phyloP scores from a whole-genome alignment of 2,113 vertebrate genomes.

The Anoplopoma fimbria region DNA sequence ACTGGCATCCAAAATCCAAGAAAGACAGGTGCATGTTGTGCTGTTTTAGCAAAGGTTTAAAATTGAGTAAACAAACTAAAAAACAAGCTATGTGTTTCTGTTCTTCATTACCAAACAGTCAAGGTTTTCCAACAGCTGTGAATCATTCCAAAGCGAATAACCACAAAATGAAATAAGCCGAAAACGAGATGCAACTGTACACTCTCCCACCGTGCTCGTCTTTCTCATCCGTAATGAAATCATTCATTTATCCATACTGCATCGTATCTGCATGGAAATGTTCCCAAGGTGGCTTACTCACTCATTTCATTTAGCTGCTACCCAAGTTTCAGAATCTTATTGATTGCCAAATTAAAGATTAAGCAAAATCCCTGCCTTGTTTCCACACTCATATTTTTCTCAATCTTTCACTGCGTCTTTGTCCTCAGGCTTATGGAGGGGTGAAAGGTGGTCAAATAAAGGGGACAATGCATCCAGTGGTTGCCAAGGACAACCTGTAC shows the following conservation, averaged over 20 bases:
- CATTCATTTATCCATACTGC: slow-evolving; percentile 9
- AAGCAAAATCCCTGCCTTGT: not conserved
- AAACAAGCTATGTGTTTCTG: not conserved
- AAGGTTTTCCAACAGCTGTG: slow-evolving; percentile 6
- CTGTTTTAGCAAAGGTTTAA: not conserved
- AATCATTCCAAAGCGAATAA: slow-evolving; percentile 34
- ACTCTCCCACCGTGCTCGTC: not conserved
- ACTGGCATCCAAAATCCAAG: not conserved
- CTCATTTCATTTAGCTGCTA: slow-evolving; percentile 34
- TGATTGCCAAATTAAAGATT: slow-evolving; percentile 40
- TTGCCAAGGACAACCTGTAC: slow-evolving; percentile 34
- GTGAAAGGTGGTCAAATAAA: not conserved
- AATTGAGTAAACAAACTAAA: not conserved
- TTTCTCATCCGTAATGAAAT: slow-evolving; percentile 10
- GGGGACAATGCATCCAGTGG: slow-evolving; percentile 31
- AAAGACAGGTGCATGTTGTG: not conserved
- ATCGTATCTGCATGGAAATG: slow-evolving; percentile 35
- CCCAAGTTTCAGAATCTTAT: slow-evolving; percentile 7
- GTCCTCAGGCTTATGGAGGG: slow-evolving; percentile 5
- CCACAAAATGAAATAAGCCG: slow-evolving; percentile 34
- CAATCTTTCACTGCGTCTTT: slow-evolving; percentile 6
- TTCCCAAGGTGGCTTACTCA: slow-evolving; percentile 12
- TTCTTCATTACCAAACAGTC: not conserved
- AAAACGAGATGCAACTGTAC: slow-evolving; percentile 42
- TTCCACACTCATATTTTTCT: not conserved